phyloP scores from a whole-genome alignment of 2,797 vertebrate species.

The Podargus strigoides region DNA sequence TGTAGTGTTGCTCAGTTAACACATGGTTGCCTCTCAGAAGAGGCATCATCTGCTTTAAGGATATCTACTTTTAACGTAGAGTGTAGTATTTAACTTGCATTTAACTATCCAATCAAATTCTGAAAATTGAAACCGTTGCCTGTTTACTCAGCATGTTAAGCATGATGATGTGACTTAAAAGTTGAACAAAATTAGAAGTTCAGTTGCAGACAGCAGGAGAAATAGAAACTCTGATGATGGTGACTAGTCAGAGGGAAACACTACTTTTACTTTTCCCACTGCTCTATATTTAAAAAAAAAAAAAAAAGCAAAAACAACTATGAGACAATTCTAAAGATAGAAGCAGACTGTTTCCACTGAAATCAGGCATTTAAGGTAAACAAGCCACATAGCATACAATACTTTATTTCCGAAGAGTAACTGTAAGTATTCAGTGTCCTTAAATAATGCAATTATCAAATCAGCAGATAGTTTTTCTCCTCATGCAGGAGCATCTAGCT shows the following conservation, averaged over 20 bases:
- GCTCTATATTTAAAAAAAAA: background rate
- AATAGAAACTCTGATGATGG: background rate
- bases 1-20: background rate
- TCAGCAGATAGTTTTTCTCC: background rate
- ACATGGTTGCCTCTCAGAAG: background rate
- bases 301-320: fast-evolving
- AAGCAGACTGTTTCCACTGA: background rate
- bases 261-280: background rate
- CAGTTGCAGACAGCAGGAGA: background rate
- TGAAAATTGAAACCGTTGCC: background rate
- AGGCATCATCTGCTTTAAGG: background rate
- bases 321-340: background rate
- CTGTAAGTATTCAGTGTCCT: background rate
- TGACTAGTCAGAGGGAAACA: background rate
- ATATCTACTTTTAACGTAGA: background rate
- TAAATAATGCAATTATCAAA: background rate
- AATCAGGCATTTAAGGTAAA: background rate
- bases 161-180: background rate
- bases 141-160: background rate
- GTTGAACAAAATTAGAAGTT: background rate
- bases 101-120: background rate
- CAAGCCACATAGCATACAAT: background rate
- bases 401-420: background rate
- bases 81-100: background rate
- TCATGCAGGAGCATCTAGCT: background rate